These are phyloP conservation scores for Scaeva pyrastri DNA, from an alignment of 2,888 invertebrate genomes.

Conservation along the genomic window DNA sequence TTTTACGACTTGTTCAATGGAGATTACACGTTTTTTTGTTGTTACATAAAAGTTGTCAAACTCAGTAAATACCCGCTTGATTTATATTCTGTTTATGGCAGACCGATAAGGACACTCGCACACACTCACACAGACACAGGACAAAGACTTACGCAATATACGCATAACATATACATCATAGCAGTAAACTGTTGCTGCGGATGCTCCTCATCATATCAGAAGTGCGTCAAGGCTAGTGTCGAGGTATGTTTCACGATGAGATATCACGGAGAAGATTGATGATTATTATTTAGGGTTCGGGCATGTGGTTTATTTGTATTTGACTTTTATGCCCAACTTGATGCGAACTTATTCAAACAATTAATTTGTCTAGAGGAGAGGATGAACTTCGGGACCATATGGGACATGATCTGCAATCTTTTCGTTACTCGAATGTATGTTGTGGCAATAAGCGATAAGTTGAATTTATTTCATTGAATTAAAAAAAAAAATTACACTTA, in stretches of 20 bases:
- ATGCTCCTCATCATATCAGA: not conserved
- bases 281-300: not conserved
- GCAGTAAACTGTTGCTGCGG: conserved; percentile 29
- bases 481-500: too few species aligned
- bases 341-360: conserved; percentile 23
- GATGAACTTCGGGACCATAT: too few species aligned
- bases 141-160: not conserved
- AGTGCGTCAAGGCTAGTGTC: not conserved
- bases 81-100: conserved; percentile 51
- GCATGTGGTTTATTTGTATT: conserved; percentile 2
- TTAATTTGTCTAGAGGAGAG: conserved; percentile 6
- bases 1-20: conserved; percentile 11
- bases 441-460: too few species aligned
- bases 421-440: too few species aligned
- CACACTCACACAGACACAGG: too few species aligned
- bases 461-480: too few species aligned
- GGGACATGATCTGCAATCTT: too few species aligned
- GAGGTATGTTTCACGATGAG: not conserved
- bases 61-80: conserved; percentile 13
- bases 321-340: conserved; percentile 1
- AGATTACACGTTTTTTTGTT: conserved; percentile 50
- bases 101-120: conserved; percentile 36
- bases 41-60: conserved; percentile 10
- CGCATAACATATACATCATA: not conserved
- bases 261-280: conserved; percentile 44